A percentile compares a stretch with the other conserved stretches of the same genome.
These are phyloP conservation scores for Blastobasis lacticolella DNA, from an alignment of 2,888 invertebrate species.

Conservation along the genomic window DNA sequence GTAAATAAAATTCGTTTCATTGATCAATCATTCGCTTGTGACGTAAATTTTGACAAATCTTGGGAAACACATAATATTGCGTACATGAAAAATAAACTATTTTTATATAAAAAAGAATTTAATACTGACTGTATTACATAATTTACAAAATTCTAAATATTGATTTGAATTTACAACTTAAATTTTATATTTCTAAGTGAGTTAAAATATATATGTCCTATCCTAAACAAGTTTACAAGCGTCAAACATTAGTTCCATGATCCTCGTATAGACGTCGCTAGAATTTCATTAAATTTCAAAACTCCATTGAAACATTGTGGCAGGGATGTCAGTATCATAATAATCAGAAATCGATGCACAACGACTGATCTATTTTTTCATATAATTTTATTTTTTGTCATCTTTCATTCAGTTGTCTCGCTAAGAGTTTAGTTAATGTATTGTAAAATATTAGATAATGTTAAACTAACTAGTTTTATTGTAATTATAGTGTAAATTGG, in stretches of 20 bases:
- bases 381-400: conserved; percentile 16
- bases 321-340: not conserved
- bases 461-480: conserved; percentile 7
- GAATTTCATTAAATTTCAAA: conserved; percentile 16
- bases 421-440: conserved; percentile 16
- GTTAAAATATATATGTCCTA: too few species aligned
- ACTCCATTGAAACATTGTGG: not conserved
- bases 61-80: too few species aligned
- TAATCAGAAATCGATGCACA: conserved; percentile 1
- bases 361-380: conserved; percentile 13
- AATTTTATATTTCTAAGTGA: too few species aligned
- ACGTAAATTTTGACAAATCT: too few species aligned
- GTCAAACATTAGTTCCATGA: too few species aligned
- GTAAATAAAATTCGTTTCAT: conserved; percentile 12
- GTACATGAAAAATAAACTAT: too few species aligned
- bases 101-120: too few species aligned
- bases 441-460: conserved; percentile 30
- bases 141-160: too few species aligned
- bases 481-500: conserved; percentile 59
- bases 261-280: conserved; percentile 22
- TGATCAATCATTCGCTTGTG: not conserved
- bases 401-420: conserved; percentile 17
- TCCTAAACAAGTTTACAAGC: too few species aligned
- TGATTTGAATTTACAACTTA: too few species aligned
- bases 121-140: too few species aligned